Evolutionary conservation across 2,888 invertebrate species (phyloP).

Genomic region (Tineola bisselliella): DNA sequence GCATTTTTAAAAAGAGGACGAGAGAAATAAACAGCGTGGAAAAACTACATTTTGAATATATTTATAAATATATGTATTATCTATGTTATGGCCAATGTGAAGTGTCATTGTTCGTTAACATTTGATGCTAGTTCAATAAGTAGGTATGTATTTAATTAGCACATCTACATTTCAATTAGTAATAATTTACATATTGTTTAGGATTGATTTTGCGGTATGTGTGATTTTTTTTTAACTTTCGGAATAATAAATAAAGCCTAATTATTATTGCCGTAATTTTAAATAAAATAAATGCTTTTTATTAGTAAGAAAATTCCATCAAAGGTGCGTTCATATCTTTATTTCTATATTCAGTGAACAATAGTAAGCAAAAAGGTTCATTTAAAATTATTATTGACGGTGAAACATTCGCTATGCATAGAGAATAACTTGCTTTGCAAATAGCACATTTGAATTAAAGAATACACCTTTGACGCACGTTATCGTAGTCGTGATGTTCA

Average conservation of each 20-base stretch:
- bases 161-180: not conserved
- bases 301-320: too few relatives aligned
- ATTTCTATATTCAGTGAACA: not conserved
- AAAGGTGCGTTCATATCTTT: not conserved
- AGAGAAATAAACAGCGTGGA: too few relatives aligned
- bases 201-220: not conserved
- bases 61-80: too few relatives aligned
- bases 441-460: conserved; percentile 27
- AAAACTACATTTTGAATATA: too few relatives aligned
- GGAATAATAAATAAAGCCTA: too few relatives aligned
- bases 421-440: conserved; percentile 27
- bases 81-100: not conserved
- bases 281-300: too few relatives aligned
- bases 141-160: not conserved
- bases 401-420: conserved; percentile 27
- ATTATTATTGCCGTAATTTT: too few relatives aligned
- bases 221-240: too few relatives aligned
- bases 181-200: not conserved
- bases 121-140: not conserved
- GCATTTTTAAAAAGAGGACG: too few relatives aligned
- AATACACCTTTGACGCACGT: conserved; percentile 28
- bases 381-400: conserved; percentile 19
- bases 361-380: conserved; percentile 12
- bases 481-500: conserved; percentile 16
- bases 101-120: not conserved